phyloP scores from a whole-genome alignment of 2,888 invertebrate genomes.

The Cantharis nigra region DNA sequence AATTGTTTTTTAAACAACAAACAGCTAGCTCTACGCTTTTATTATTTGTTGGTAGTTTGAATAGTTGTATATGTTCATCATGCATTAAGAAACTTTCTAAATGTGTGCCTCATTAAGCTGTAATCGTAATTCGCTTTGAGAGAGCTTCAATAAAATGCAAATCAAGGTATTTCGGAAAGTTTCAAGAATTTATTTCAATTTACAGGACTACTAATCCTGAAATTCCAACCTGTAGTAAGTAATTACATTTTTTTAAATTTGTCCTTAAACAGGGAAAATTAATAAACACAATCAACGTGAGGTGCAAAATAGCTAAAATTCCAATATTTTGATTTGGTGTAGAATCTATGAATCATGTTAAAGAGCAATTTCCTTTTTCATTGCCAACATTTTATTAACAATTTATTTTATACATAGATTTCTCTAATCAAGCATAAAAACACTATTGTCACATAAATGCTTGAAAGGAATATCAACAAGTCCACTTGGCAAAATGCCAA shows the following conservation, averaged over 20 bases:
- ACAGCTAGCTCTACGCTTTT: not conserved
- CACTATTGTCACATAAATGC: not conserved
- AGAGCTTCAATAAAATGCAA: not conserved
- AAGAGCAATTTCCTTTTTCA: not conserved
- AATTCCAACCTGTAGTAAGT: not conserved
- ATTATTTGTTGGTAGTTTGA: not conserved
- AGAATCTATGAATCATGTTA: not conserved
- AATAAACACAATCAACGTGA: not conserved
- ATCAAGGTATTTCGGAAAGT: not conserved
- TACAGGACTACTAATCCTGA: not conserved
- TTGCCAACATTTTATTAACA: not conserved
- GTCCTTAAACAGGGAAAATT: not conserved
- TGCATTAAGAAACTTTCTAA: not conserved
- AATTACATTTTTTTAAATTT: not conserved
- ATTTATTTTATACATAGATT: not conserved
- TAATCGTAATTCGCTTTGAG: not conserved
- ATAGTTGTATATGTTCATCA: not conserved
- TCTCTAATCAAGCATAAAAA: not conserved
- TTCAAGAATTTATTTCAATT: not conserved
- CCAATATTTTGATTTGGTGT: not conserved
- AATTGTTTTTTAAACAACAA: not conserved
- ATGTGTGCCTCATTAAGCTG: not conserved
- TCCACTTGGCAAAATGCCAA: conserved; percentile 18
- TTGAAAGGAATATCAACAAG: conserved; percentile 21
- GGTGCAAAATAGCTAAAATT: not conserved